These are phyloP conservation scores for Phoenicopterus ruber DNA, from an alignment of 2,113 vertebrate species.

Conservation along the genomic window DNA sequence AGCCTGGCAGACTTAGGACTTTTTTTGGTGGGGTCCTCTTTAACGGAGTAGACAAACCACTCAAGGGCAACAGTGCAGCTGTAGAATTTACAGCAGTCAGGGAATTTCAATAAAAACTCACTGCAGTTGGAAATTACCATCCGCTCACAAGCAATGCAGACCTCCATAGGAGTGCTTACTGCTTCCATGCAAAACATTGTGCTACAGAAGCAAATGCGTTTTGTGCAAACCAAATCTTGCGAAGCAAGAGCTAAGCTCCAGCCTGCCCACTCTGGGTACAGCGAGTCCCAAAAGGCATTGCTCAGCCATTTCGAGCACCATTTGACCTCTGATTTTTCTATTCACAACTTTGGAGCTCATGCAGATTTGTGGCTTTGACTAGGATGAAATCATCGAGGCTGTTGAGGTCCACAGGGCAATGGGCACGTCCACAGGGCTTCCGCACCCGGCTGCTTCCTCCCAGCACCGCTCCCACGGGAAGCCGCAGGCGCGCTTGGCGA, in stretches of 20 bases:
- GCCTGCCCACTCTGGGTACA: background rate
- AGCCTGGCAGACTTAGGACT: background rate
- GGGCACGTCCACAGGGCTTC: background rate
- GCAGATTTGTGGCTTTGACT: background rate
- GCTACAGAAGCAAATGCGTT: background rate
- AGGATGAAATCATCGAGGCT: background rate
- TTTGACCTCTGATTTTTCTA: background rate
- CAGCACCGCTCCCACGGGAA: background rate
- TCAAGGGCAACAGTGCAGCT: background rate
- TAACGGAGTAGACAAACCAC: background rate
- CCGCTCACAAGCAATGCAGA: background rate
- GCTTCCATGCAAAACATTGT: background rate
- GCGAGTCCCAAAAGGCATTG: background rate
- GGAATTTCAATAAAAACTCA: background rate
- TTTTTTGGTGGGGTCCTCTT: background rate
- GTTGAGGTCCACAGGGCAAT: background rate
- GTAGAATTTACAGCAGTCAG: background rate
- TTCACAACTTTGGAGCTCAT: background rate
- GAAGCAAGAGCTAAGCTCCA: background rate
- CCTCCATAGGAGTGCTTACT: fast-evolving
- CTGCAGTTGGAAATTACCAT: background rate
- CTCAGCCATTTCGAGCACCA: background rate
- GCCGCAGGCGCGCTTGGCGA: background rate
- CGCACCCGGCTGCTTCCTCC: background rate
- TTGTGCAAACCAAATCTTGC: background rate